phyloP scores from a whole-genome alignment of 2,113 vertebrate species.

The Ibidorhyncha struthersii region DNA sequence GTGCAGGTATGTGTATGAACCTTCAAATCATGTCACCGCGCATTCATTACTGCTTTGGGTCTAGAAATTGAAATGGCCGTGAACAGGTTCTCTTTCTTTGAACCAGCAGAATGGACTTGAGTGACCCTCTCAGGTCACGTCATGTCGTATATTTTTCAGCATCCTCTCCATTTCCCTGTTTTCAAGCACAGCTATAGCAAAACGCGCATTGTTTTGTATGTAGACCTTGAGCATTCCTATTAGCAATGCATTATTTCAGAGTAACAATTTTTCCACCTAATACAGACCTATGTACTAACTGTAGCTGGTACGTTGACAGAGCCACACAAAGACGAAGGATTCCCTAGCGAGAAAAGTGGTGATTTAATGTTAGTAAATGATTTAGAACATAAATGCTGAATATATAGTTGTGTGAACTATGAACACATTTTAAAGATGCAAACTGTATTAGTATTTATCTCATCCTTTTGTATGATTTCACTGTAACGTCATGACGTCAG shows the following conservation, averaged over 20 bases:
- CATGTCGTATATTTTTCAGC: not conserved
- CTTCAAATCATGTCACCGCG: not conserved
- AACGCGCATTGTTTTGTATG: not conserved
- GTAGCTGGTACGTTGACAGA: not conserved
- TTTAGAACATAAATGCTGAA: not conserved
- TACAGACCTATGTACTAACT: not conserved
- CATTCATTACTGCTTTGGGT: not conserved
- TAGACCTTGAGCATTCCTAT: not conserved
- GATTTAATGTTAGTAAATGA: not conserved
- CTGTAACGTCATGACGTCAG: not conserved
- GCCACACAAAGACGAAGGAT: not conserved
- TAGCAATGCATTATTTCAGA: not conserved
- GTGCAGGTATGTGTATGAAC: not conserved
- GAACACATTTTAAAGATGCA: not conserved
- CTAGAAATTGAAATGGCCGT: not conserved
- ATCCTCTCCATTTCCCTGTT: not conserved
- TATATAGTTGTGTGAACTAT: not conserved
- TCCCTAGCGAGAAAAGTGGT: not conserved
- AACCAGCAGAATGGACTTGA: not conserved
- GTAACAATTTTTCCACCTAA: not conserved
- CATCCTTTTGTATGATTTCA: not conserved
- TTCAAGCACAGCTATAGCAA: not conserved
- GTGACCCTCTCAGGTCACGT: not conserved
- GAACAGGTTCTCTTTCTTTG: not conserved
- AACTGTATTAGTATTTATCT: not conserved